Evolutionary conservation across 2,113 vertebrate genomes (phyloP), one percentile per base, ranked within the genome.

Genomic region (Equus quagga): DNA sequence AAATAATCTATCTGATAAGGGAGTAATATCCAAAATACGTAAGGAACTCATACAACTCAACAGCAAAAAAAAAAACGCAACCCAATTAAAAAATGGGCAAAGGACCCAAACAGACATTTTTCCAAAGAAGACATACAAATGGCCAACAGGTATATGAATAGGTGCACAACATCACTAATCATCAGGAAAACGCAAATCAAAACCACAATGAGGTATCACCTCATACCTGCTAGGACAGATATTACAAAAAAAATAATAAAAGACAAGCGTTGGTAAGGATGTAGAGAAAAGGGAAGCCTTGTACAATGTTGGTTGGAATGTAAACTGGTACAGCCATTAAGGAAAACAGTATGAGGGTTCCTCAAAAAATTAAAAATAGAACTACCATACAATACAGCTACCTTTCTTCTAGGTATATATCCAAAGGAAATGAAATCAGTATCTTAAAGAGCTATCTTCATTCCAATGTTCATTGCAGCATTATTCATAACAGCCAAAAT

Each of bases 361-460:
- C 36, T 49, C 31, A 60, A 72, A 60, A 82, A 82, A 44, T 26
- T 12, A 69, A 69, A 80, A 69, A 80, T 18, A 69, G 8, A 88
- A 80, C 36, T 70, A 80, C 11, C 12, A 80, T 21, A 80, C 51
- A 54, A 88, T 87, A 24, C 54, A 94, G 75, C 41, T 58, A 58
- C 54, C 41, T 31, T 41, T 60, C 60, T 80, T 87, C 18, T 41
- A 41, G 33, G 33, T 72, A 70, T 80, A 80, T 21, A 80, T 17
- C 26, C 33, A 62, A 94, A 80, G 75, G 51, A 88, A 94, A 70
- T 72, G 54, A 60, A 88, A 80, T 62, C 51, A 79, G 41, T 94
- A 94, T 11, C 2, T 94, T 11, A 11, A 69, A 70, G 31, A 69
- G 21, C 49, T 60, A 60, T 24, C 51, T 80, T 41, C 36, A 12